Evolutionary conservation across 2,888 invertebrate genomes (phyloP), one percentile per base, ranked within the genome.

Genomic region (Parapristionchus giblindavisi): DNA sequence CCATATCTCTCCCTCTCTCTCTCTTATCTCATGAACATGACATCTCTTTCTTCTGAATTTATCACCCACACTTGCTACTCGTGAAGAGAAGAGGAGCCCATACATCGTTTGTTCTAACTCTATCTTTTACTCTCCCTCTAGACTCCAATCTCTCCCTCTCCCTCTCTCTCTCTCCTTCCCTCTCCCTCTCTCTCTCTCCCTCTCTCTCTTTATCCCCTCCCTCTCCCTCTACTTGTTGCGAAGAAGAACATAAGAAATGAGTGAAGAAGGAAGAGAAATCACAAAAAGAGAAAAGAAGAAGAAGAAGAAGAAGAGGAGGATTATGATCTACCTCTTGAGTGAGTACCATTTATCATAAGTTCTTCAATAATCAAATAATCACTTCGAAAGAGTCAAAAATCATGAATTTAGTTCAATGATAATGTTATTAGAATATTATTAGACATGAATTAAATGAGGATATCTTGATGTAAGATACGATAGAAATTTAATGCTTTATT

Each of bases 1-100:
- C 24, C 60, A n/a, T 60, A 61, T 61, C 17, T 38, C 61, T 61
- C 40, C 61, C 58, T 58, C 24, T 40, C 40, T 61, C 61, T 38
- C 61, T 61, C 40, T 40, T 61, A 38, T 61, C 38, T 27, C 24
- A 38, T 61, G 61, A 61, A 61, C 61, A 61, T 61, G 61, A 61
- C 61, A 61, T 61, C 24, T n/a, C n/a, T n/a, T n/a, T n/a, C n/a
- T n/a, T n/a, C 61, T 61, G 61, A 61, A 61, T 61, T 61, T 61
- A 61, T 61, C 61, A 61, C 61, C 40, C 61, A 11, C 38, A 38
- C 61, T n/a, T n/a, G n/a, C n/a, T n/a, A n/a, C 32, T 40, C 40
- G 51, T 17, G 63, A 68, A 27, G 74, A 68, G 32, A 61, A 27
- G 48, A 48, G 21, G 48, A 48, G 21, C 11, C 11, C 48, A 48